Percentiles rank a stretch among this genome's conserved stretches.
These are phyloP conservation scores for Leptinotarsa peninsularis DNA, from an alignment of 2,888 invertebrate genomes.

Conservation along the genomic window DNA sequence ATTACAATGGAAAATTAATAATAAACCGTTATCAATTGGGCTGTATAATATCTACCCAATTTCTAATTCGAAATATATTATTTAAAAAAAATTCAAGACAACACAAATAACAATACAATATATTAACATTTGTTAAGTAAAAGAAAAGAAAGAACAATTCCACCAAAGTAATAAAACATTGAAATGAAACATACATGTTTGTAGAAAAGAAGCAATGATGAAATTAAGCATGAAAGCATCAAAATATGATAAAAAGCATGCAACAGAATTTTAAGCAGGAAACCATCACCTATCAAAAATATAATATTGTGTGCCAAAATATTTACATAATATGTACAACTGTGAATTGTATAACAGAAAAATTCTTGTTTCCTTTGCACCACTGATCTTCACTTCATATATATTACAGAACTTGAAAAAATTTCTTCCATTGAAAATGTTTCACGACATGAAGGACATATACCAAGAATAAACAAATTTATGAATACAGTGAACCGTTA, in stretches of 20 bases:
- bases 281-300: constrained; percentile 31
- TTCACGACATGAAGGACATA: too few species aligned
- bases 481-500: too few species aligned
- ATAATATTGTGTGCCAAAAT: constrained; percentile 25
- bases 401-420: too few species aligned
- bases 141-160: not conserved
- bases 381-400: too few species aligned
- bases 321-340: constrained; percentile 17
- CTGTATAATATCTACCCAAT: too few species aligned
- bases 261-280: constrained; percentile 16
- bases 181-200: constrained; percentile 2
- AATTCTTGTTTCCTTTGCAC: constrained; percentile 16
- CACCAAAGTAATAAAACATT: not conserved
- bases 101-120: too few species aligned
- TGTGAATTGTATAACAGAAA: constrained; percentile 5
- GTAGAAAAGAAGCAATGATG: not conserved
- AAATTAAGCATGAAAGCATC: not conserved
- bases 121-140: not conserved
- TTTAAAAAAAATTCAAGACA: too few species aligned
- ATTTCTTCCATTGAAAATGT: too few species aligned
- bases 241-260: constrained; percentile 20
- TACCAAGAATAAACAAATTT: too few species aligned
- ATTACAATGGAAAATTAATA: too few species aligned
- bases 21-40: too few species aligned
- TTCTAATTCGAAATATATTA: too few species aligned